A percentile compares a stretch with the other conserved stretches of the same genome.
phyloP scores from a whole-genome alignment of 2,888 invertebrate species.

The Pristionchus fissidentatus region DNA sequence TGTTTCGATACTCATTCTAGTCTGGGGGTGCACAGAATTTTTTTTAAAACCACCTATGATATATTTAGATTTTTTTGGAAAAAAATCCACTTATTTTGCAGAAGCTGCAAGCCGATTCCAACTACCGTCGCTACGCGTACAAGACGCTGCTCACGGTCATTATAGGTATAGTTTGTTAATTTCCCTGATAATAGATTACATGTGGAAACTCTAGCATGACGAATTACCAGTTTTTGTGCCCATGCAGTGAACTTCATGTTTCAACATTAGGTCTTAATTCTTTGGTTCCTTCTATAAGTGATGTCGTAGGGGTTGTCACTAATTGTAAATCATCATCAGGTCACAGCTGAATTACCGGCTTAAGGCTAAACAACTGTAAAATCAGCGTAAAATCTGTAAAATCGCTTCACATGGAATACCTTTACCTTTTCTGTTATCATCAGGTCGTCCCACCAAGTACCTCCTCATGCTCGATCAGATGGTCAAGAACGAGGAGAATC shows the following conservation, averaged over 20 bases:
- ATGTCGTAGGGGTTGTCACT: background rate
- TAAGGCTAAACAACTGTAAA: too few species aligned
- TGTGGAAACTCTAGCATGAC: background rate
- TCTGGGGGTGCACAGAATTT: too few species aligned
- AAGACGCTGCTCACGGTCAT: slow-evolving; percentile 62
- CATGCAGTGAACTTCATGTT: too few species aligned
- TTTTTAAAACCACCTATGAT: background rate
- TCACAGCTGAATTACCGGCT: too few species aligned
- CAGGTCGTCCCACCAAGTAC: slow-evolving; percentile 62
- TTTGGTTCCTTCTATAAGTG: too few species aligned
- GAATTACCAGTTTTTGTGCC: too few species aligned
- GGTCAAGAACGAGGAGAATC: slow-evolving; percentile 56
- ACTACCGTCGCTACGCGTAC: slow-evolving; percentile 61
- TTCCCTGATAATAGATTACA: background rate
- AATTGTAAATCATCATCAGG: background rate
- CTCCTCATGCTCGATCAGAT: slow-evolving; percentile 62
- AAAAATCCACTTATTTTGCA: background rate
- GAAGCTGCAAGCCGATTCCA: slow-evolving; percentile 36
- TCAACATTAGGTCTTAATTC: too few species aligned
- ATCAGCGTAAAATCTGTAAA: background rate
- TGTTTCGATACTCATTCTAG: too few species aligned
- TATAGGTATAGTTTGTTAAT: too few species aligned
- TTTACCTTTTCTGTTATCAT: background rate
- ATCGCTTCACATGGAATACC: background rate
- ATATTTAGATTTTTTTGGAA: background rate